Evolutionary conservation across 2,113 vertebrate species (phyloP), one percentile per base, ranked within the genome.

Genomic region (Mixornis gularis): DNA sequence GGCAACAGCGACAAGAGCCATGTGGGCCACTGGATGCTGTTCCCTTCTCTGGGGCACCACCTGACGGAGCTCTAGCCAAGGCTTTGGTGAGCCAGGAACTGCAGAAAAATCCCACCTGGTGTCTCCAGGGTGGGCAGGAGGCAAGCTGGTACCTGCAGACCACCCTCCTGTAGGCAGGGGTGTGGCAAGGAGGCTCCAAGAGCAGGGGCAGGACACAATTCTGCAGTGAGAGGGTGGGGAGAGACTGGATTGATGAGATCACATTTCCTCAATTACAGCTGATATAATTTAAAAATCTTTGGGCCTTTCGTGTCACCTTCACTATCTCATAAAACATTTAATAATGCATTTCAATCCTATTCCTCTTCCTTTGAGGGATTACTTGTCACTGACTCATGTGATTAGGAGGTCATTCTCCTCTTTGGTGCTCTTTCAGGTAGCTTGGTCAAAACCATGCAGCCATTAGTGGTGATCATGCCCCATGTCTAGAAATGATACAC

Each of bases 401-500:
- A 38, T 53, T 13, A 6, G 38, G 66, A 41, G 65, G 21, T 43
- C 17, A 2, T 83, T 79, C 49, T 65, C 26, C 52, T 78, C 32
- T 36, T 6, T 44, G 70, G 59, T 52, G 56, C 74, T 56, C n/a
- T 66, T 72, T 3, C 14, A 40, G 41, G 9, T 10, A 24, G 24
- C 46, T 29, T 48, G 62, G 46, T 32, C 41, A 53, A 53, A 89
- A 74, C 12, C 17, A 17, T 1, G 27, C 15, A 8, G 44, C 30
- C 9, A 0, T 48, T 27, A 53, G 53, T 0, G 18, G 7, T 14
- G 62, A 13, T 38, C 9, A 0, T 32, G 64, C 38, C 59, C 18
- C 4, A 0, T 1, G 6, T 13, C 44, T 38, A 29, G 63, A 43
- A 77, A 40, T 21, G 0, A n/a, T 12, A 4, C 2, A 5, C 26